Evolutionary conservation across 2,888 invertebrate genomes (phyloP).

Genomic region (Sabatieria punctata): DNA sequence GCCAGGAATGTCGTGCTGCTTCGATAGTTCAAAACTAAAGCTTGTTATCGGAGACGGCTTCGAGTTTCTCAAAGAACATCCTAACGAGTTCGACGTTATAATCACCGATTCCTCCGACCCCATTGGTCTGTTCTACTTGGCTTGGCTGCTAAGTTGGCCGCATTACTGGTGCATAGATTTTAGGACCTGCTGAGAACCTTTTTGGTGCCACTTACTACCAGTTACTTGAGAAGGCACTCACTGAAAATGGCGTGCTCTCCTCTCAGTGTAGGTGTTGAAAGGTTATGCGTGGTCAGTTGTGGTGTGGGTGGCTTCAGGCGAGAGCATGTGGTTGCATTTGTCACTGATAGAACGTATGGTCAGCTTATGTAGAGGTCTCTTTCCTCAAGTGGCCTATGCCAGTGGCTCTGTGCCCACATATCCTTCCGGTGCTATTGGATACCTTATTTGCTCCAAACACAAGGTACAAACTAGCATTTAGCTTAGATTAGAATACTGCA

Average conservation of each 20-base stretch:
- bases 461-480: too few relatives aligned
- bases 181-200: slow-evolving; percentile 50
- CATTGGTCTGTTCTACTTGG: slow-evolving; percentile 46
- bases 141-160: background rate
- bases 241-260: slow-evolving; percentile 71
- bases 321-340: slow-evolving; percentile 52
- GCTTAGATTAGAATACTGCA: too few relatives aligned
- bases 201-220: slow-evolving; percentile 67
- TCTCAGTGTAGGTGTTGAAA: slow-evolving; percentile 48
- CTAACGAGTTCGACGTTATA: slow-evolving; percentile 77
- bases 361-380: slow-evolving; percentile 54
- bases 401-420: slow-evolving; percentile 75
- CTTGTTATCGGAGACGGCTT: slow-evolving; percentile 81
- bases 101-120: slow-evolving; percentile 98
- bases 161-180: slow-evolving; percentile 3
- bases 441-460: slow-evolving; percentile 63
- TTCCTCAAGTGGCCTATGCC: slow-evolving; percentile 58
- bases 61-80: slow-evolving; percentile 68
- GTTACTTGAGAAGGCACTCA: slow-evolving; percentile 63
- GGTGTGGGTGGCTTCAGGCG: slow-evolving; percentile 40
- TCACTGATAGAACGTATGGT: slow-evolving; percentile 57
- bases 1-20: slow-evolving; percentile 75
- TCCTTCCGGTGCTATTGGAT: slow-evolving; percentile 89
- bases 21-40: slow-evolving; percentile 60
- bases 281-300: background rate